Conservation (phyloP, 2,888 invertebrate species). For the Adelphocoris suturalis region DNA sequence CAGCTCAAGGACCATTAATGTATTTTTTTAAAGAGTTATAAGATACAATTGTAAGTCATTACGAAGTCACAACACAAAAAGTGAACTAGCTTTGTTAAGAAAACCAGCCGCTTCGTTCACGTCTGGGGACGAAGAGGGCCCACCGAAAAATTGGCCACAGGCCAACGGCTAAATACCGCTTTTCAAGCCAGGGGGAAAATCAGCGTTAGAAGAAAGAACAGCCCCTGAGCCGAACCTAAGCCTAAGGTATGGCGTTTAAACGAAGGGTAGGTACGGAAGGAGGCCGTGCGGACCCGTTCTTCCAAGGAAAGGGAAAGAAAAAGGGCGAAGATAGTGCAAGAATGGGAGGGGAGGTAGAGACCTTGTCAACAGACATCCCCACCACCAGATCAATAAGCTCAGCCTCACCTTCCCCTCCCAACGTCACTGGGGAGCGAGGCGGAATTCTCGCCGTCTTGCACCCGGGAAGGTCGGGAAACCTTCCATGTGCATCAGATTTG, state of each 20-base stretch:
- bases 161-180: conserved; percentile 11
- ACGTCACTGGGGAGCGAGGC: conserved; percentile 56
- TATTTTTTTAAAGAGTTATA: background rate
- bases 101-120: background rate
- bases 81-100: background rate
- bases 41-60: background rate
- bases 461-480: conserved; percentile 25
- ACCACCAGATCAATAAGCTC: conserved; percentile 69
- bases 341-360: conserved; percentile 48
- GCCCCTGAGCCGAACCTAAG: background rate
- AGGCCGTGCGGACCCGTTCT: background rate
- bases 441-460: conserved; percentile 4
- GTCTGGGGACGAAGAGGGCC: background rate
- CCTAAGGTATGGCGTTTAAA: conserved; percentile 25
- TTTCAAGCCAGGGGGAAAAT: background rate
- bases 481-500: background rate
- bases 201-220: background rate
- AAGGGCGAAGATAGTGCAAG: conserved; percentile 54
- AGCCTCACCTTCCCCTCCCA: conserved; percentile 37
- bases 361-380: conserved; percentile 68
- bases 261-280: conserved; percentile 45
- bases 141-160: background rate
- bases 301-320: background rate
- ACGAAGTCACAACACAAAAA: background rate
- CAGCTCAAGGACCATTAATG: background rate